Percentiles rank a stretch among this genome's conserved stretches.
Evolutionary conservation across 2,888 invertebrate genomes (phyloP).

Genomic region (Prostheceraeus crozeri): DNA sequence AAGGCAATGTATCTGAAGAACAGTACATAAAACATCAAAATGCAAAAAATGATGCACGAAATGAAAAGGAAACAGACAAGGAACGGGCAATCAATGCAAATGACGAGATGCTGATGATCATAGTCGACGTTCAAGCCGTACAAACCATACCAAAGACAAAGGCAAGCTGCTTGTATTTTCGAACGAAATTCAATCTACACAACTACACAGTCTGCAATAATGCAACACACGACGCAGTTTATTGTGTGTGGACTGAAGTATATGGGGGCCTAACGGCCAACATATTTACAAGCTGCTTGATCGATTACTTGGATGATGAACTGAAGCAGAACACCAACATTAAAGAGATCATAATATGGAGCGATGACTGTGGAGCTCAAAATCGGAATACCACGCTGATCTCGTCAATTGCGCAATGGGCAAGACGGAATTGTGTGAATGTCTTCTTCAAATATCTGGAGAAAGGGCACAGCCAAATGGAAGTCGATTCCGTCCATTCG

Average conservation of each 20-base stretch:
- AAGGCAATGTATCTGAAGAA: too few relatives aligned
- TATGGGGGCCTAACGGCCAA: background rate
- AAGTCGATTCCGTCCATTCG: slow-evolving; percentile 13
- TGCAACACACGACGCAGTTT: background rate
- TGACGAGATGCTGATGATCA: too few relatives aligned
- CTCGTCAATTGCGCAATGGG: background rate
- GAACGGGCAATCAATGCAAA: too few relatives aligned
- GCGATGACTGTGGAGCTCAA: slow-evolving; percentile 12
- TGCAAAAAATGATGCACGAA: too few relatives aligned
- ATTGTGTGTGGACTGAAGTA: slow-evolving; percentile 5
- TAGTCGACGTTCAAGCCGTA: slow-evolving; percentile 6
- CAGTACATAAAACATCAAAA: too few relatives aligned
- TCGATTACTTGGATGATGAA: slow-evolving; percentile 7
- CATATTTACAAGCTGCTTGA: slow-evolving; percentile 13
- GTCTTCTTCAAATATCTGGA: background rate
- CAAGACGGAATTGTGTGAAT: background rate
- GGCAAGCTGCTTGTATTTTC: slow-evolving; percentile 18
- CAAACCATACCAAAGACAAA: slow-evolving; percentile 8
- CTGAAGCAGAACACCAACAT: too few relatives aligned
- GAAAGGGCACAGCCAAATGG: slow-evolving; percentile 18
- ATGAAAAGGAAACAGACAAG: too few relatives aligned
- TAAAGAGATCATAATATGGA: slow-evolving; percentile 10
- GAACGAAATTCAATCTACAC: slow-evolving; percentile 19
- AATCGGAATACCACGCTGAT: slow-evolving; percentile 1
- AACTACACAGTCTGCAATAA: slow-evolving; percentile 16